Base-by-base conservation (phyloP, 37 sponge, comb jelly and placozoan species). In the Haliclona indistincta region DNA sequence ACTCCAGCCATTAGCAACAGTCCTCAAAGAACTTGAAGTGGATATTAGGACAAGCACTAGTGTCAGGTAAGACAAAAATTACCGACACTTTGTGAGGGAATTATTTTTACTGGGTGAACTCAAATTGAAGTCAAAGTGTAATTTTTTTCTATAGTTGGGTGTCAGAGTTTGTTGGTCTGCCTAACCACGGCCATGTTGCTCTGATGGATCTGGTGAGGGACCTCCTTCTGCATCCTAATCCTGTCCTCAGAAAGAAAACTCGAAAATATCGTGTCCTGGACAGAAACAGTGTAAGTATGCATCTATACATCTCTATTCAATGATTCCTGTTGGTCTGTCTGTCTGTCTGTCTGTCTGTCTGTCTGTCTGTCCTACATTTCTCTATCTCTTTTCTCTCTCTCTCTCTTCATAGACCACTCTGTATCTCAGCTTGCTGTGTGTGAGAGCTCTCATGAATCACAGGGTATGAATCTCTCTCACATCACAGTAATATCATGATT, bases 181-280 rank as follows among this genome's bases (percentile, higher is more conserved):
- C 94, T 44, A 93, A 93, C 55, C 79, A 81, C 32, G 94, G 94
- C 2, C 89, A 84, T 66, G 61, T 88, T 58, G 84, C 85, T 4
- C 68, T 93, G 53, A 76, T 93, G 29, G 80, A 93, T 52, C 70
- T 88, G 19, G 78, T 89, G 22, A 88, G 81, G 45, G 87, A 88
- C 53, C 62, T 88, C 4, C 47, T 84, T 11, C 66, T 81, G 28
- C 32, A 79, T 33, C 85, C 87, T 20, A 38, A 44, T 37, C 67
- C 71, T 28, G 67, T 79, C 2, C 68, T 70, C n/a, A 43, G 79
- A 34, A 92, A 88, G 79, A 83, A 84, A 26, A 68, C 70, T 7
- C 38, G 69, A 54, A 92, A 84, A 38, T 70, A 82, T 34, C 34
- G 49, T 8, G 55, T 88, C 4, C 78, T 92, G 7, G 54, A 67